Percentiles rank a stretch among this genome's conserved stretches.
phyloP scores from a whole-genome alignment of 2,888 invertebrate genomes.

The Cylloceria caligata region DNA sequence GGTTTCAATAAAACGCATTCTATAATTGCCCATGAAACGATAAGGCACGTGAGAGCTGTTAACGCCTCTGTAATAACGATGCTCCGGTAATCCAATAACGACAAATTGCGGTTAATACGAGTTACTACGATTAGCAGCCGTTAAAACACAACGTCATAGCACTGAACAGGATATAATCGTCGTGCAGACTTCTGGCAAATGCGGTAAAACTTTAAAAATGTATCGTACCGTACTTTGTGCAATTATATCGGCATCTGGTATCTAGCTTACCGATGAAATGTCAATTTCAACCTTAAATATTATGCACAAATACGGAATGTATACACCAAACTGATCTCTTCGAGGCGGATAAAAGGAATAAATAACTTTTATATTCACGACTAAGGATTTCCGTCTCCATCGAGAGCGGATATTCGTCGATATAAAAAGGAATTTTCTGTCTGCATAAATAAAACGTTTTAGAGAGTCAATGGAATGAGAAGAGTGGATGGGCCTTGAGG shows the following conservation, averaged over 20 bases:
- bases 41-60: background rate
- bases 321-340: background rate
- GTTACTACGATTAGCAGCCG: background rate
- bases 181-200: background rate
- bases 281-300: conserved; percentile 7
- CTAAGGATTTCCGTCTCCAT: conserved; percentile 6
- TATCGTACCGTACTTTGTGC: background rate
- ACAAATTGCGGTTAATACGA: background rate
- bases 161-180: background rate
- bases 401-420: background rate
- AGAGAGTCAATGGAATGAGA: conserved; percentile 35
- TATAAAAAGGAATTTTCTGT: conserved; percentile 24
- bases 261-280: background rate
- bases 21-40: background rate
- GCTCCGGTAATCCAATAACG: background rate
- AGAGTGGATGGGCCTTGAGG: conserved; percentile 30
- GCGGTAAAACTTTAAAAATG: background rate
- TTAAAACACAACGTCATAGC: background rate
- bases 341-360: conserved; percentile 31
- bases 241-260: background rate
- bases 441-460: conserved; percentile 33
- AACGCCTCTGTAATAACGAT: background rate
- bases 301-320: conserved; percentile 8
- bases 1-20: background rate
- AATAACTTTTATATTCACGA: conserved; percentile 22